Evolutionary conservation across 1,140 invertebrate species (phyloP).

Genomic region (Anthonomus grandis): DNA sequence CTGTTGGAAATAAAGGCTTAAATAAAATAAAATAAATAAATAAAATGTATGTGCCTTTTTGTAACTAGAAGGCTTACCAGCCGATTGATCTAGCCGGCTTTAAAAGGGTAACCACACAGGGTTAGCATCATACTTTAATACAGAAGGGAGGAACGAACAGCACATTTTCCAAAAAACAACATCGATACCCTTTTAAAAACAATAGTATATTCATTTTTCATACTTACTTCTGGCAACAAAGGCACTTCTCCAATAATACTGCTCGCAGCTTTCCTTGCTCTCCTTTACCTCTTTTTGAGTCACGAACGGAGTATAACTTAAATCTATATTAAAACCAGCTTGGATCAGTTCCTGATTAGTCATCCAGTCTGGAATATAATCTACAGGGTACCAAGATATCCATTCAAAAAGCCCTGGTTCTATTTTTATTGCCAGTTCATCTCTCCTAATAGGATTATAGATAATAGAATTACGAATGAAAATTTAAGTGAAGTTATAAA

Average conservation of each 20-base stretch:
- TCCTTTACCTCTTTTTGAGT: slow-evolving; percentile 55
- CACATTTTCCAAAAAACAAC: too few species aligned
- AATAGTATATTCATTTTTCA: neutral
- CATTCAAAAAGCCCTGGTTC: slow-evolving; percentile 92
- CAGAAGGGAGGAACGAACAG: too few species aligned
- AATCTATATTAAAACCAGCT: slow-evolving; percentile 75
- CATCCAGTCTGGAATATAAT: slow-evolving; percentile 77
- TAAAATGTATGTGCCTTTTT: too few species aligned
- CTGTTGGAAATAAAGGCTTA: too few species aligned
- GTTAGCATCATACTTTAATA: too few species aligned
- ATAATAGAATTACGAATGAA: neutral
- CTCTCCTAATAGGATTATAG: slow-evolving; percentile 5
- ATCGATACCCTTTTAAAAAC: neutral
- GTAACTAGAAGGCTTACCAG: too few species aligned
- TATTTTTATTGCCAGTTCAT: slow-evolving; percentile 40
- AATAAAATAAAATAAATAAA: too few species aligned
- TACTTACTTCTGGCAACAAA: slow-evolving; percentile 48
- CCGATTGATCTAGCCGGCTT: too few species aligned
- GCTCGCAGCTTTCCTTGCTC: slow-evolving; percentile 60
- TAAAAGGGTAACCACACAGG: too few species aligned
- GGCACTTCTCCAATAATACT: slow-evolving; percentile 71
- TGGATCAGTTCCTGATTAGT: slow-evolving; percentile 65
- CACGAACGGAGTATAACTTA: slow-evolving; percentile 65
- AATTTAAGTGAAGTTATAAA: too few species aligned
- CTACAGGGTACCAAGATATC: slow-evolving; percentile 83